phyloP scores from a whole-genome alignment of 1,140 invertebrate genomes.

The Caenorhabditis latens region DNA sequence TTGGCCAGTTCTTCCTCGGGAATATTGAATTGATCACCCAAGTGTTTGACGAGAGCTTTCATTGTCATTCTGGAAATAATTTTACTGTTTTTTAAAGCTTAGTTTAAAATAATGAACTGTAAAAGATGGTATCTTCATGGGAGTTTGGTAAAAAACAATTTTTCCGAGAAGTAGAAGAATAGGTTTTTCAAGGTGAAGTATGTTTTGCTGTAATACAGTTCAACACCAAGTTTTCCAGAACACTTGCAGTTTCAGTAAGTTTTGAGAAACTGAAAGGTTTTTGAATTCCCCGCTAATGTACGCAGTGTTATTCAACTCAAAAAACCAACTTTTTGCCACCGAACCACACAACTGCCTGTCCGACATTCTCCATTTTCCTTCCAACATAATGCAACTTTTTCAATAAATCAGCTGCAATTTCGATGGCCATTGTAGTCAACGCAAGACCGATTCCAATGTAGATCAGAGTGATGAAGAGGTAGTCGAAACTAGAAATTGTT shows the following conservation, averaged over 20 bases:
- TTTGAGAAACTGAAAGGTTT: background rate
- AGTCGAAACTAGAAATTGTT: conserved; percentile 65
- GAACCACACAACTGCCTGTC: conserved; percentile 71
- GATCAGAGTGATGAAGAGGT: conserved; percentile 70
- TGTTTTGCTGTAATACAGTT: too few relatives aligned
- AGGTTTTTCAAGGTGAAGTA: too few relatives aligned
- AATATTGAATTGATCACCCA: conserved; percentile 74
- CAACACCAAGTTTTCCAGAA: too few relatives aligned
- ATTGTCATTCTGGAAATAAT: conserved; percentile 69
- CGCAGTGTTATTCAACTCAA: background rate
- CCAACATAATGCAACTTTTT: conserved; percentile 74
- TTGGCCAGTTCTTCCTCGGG: conserved; percentile 63
- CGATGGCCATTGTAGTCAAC: conserved; percentile 74
- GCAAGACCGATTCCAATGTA: conserved; percentile 74
- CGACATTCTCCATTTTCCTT: conserved; percentile 72
- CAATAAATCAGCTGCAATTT: conserved; percentile 73
- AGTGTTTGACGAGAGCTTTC: conserved; percentile 72
- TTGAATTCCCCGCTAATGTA: background rate
- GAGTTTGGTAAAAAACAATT: too few relatives aligned
- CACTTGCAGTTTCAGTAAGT: too few relatives aligned
- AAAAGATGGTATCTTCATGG: too few relatives aligned
- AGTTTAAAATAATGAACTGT: too few relatives aligned
- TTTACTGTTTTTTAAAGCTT: background rate
- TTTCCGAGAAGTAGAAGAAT: too few relatives aligned
- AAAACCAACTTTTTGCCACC: conserved; percentile 71